Base-by-base conservation (phyloP, 2,797 vertebrate species). In the Manis javanica region DNA sequence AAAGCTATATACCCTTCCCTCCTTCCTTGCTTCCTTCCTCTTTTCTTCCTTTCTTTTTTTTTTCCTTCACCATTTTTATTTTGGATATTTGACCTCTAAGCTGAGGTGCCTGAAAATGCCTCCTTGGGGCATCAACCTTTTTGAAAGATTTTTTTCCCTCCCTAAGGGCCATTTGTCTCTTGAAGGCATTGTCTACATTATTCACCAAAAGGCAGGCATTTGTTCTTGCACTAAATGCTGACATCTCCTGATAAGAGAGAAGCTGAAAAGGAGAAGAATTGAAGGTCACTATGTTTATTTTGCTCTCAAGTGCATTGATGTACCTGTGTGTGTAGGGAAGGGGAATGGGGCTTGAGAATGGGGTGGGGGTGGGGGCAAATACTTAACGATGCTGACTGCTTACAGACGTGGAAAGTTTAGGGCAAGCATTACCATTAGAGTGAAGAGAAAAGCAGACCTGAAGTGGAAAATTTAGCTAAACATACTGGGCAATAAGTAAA, bases 221-320 rank as follows among this genome's bases (percentile, higher is more conserved):
- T 97, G 95, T 98, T 96, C 96, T 97, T 97, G 90, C 90, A 87
- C 88, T 98, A 96, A 98, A 98, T 92, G 79, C 69, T 97, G 96
- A 94, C 95, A 96, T 98, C 49, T 88, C 90, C 81, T 96, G 95
- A 96, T 98, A 98, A 97, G 94, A 97, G 78, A 49, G 88, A 96
- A 97, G 93, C 64, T 96, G 90, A 97, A 98, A 96, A 55, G 63
- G 46, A 86, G 63, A 97, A 91, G 96, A 97, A 98, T 31, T 97
- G 97, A 98, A 98, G 95, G 97, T 98, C 97, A 97, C 66, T 92
- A 82, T 97, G 83, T 96, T 98, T 97, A 93, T 98, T 98, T 97
- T 97, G 78, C 75, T 98, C 88, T 97, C 83, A 93, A 97, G 81
- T 81, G 86, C 97, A 75, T 53, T 68, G 8, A 75, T 39, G 86